A percentile compares a stretch with the other conserved stretches of the same genome.
phyloP scores from a whole-genome alignment of 2,113 vertebrate species.

The Toxotes chatareus region DNA sequence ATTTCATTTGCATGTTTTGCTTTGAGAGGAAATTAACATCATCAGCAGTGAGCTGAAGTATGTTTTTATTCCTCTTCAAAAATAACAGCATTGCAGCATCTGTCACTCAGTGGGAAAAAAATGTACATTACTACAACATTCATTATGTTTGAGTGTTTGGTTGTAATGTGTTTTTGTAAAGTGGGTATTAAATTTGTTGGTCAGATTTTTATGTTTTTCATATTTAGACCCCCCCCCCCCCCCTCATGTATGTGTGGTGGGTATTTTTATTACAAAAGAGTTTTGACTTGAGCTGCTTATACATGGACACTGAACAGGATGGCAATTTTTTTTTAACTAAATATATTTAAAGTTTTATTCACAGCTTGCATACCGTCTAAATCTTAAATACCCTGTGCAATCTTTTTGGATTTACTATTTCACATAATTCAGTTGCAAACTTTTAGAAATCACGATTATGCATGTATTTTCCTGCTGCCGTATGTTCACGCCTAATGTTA shows the following conservation, averaged over 20 bases:
- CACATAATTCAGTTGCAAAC: not conserved
- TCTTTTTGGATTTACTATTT: slow-evolving; percentile 14
- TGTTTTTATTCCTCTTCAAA: slow-evolving; percentile 84
- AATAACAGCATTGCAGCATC: slow-evolving; percentile 72
- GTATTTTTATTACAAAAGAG: slow-evolving; percentile 37
- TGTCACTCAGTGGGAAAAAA: slow-evolving; percentile 66
- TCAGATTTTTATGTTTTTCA: slow-evolving; percentile 53
- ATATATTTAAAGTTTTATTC: slow-evolving; percentile 5
- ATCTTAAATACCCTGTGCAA: not conserved
- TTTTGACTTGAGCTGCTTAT: slow-evolving; percentile 30
- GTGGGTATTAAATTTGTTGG: slow-evolving; percentile 68
- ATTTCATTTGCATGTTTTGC: slow-evolving; percentile 82
- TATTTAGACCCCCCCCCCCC: slow-evolving; percentile 14
- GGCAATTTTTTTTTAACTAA: slow-evolving; percentile 10
- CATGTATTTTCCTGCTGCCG: slow-evolving; percentile 8
- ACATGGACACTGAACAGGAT: slow-evolving; percentile 25
- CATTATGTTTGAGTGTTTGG: slow-evolving; percentile 80
- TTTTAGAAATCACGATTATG: not conserved
- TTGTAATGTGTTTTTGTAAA: slow-evolving; percentile 76
- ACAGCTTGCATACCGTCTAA: not conserved
- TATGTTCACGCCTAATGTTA: slow-evolving; percentile 6
- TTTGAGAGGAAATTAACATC: slow-evolving; percentile 82
- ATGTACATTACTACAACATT: slow-evolving; percentile 73
- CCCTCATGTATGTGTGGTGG: slow-evolving; percentile 30
- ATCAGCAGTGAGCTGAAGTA: slow-evolving; percentile 80